Percentiles rank a stretch among this genome's conserved stretches.
Evolutionary conservation across 2,113 vertebrate species (phyloP).

Genomic region (Bos indicus): DNA sequence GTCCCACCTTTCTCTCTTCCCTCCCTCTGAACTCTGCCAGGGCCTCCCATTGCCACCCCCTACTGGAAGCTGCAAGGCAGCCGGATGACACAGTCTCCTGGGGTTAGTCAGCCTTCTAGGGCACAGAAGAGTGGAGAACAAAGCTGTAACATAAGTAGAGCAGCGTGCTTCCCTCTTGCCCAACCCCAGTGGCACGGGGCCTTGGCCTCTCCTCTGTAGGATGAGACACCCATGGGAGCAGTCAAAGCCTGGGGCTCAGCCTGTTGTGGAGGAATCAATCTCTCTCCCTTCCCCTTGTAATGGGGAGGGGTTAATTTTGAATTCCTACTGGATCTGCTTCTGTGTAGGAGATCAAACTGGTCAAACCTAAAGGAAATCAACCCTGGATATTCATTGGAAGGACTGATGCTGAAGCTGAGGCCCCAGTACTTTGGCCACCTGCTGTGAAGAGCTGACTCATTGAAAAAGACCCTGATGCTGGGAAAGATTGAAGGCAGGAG

Average conservation of each 20-base stretch:
- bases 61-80: background rate
- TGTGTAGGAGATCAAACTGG: no score
- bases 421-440: no score
- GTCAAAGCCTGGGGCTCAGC: background rate
- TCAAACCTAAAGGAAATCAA: no score
- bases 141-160: no score
- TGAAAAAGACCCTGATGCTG: no score
- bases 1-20: background rate
- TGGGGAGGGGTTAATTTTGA: no score
- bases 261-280: background rate
- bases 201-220: background rate
- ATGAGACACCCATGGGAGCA: background rate
- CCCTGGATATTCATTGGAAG: no score
- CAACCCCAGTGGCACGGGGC: accelerated
- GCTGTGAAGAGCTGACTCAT: no score
- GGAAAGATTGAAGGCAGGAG: no score
- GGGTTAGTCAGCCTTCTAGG: background rate
- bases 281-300: background rate
- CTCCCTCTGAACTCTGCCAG: background rate
- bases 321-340: no score
- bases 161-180: background rate
- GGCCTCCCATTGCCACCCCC: background rate
- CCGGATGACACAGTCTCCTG: background rate
- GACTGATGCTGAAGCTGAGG: no score
- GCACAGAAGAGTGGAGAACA: background rate